Conservation (phyloP, 1,140 invertebrate species). For the Gryllus bimaculatus region DNA sequence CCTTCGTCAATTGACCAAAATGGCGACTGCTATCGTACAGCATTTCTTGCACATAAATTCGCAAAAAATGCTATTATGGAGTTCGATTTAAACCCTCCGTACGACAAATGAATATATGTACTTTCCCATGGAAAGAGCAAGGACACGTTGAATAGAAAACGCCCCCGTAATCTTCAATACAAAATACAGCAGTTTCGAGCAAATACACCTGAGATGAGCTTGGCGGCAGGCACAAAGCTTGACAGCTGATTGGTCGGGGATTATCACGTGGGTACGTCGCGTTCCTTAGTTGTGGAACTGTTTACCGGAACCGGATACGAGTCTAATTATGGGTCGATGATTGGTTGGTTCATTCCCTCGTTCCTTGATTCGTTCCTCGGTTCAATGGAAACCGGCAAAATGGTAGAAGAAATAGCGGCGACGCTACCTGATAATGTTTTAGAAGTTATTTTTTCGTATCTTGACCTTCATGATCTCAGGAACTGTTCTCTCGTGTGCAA, state of each 20-base stretch:
- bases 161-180: constrained; percentile 9
- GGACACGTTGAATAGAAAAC: constrained; percentile 9
- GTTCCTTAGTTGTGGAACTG: constrained; percentile 15
- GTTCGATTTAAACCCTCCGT: not conserved
- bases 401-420: constrained; percentile 30
- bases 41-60: constrained; percentile 33
- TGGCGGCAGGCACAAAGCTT: constrained; percentile 49
- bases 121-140: constrained; percentile 7
- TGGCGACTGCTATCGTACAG: constrained; percentile 42
- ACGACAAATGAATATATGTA: constrained; percentile 12
- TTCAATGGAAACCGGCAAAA: constrained; percentile 27
- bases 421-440: constrained; percentile 67
- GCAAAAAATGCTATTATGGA: constrained; percentile 6
- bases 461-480: constrained; percentile 74
- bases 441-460: constrained; percentile 89
- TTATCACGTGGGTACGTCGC: constrained; percentile 35
- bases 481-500: constrained; percentile 90
- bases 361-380: constrained; percentile 21
- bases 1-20: constrained; percentile 39
- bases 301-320: constrained; percentile 19
- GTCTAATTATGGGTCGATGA: not conserved
- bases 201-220: constrained; percentile 42
- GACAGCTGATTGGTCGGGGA: constrained; percentile 42
- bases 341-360: constrained; percentile 10
- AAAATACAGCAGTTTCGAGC: constrained; percentile 41